Percentiles rank a stretch among this genome's conserved stretches.
Conservation (phyloP, 2,888 invertebrate genomes). For the Mellilla xanthometata region DNA sequence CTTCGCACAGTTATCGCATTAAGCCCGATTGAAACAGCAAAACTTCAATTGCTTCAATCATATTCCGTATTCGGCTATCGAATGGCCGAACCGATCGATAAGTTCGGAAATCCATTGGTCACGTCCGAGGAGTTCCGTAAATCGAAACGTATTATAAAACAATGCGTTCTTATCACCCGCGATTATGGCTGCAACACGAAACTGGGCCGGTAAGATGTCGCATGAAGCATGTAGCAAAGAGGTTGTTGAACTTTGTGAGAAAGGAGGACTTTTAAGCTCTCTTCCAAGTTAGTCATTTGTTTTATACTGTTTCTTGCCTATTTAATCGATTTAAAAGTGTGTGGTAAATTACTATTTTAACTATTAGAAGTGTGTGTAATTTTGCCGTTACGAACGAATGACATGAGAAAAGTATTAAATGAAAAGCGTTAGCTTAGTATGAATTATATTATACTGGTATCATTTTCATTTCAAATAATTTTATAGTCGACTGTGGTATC, state of each 20-base stretch:
- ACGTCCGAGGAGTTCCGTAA: conserved; percentile 52
- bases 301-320: too few relatives aligned
- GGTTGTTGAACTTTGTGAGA: conserved; percentile 1
- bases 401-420: too few relatives aligned
- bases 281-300: conserved; percentile 33
- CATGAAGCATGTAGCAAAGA: conserved; percentile 14
- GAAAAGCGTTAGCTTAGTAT: too few relatives aligned
- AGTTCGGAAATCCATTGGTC: conserved; percentile 56
- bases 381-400: too few relatives aligned
- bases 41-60: neutral
- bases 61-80: conserved; percentile 15
- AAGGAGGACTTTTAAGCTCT: neutral
- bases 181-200: conserved; percentile 68
- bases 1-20: neutral
- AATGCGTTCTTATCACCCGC: conserved; percentile 73
- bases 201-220: conserved; percentile 57
- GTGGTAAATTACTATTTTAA: too few relatives aligned
- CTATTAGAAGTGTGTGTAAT: too few relatives aligned
- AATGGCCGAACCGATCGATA: conserved; percentile 38
- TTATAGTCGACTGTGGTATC: too few relatives aligned
- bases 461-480: too few relatives aligned
- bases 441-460: too few relatives aligned
- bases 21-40: neutral
- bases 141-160: conserved; percentile 71
- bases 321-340: too few relatives aligned